Evolutionary conservation across 2,113 vertebrate genomes (phyloP).

Genomic region (Podocnemis expansa): DNA sequence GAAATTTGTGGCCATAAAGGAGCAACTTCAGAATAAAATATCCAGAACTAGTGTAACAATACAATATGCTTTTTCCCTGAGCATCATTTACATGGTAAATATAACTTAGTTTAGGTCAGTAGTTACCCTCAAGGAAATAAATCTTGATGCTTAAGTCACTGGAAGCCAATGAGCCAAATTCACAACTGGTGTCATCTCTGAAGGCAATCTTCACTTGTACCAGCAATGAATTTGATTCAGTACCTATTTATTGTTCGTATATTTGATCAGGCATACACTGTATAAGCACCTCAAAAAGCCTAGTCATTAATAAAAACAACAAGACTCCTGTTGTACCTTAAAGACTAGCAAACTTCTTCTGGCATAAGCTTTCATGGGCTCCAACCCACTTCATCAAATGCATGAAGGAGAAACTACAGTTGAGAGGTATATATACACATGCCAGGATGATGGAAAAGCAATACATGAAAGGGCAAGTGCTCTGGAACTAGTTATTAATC

Average conservation of each 20-base stretch:
- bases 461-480: no score
- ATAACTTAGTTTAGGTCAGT: not conserved
- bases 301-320: not conserved
- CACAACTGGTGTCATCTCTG: rapidly evolving
- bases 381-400: no score
- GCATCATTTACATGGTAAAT: not conserved
- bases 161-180: not conserved
- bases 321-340: no score
- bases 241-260: not conserved
- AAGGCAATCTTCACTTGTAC: rapidly evolving
- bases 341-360: no score
- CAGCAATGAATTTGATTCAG: not conserved
- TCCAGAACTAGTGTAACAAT: not conserved
- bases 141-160: rapidly evolving
- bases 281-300: not conserved
- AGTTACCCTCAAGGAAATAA: not conserved
- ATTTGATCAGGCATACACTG: not conserved
- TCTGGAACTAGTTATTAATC: not conserved
- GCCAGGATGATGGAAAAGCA: no score
- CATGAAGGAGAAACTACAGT: no score
- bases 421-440: no score
- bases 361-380: no score
- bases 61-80: not conserved
- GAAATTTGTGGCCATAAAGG: not conserved
- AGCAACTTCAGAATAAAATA: not conserved